Evolutionary conservation across 2,797 vertebrate genomes (phyloP), one percentile per base, ranked within the genome.

Genomic region (Pygocentrus nattereri): DNA sequence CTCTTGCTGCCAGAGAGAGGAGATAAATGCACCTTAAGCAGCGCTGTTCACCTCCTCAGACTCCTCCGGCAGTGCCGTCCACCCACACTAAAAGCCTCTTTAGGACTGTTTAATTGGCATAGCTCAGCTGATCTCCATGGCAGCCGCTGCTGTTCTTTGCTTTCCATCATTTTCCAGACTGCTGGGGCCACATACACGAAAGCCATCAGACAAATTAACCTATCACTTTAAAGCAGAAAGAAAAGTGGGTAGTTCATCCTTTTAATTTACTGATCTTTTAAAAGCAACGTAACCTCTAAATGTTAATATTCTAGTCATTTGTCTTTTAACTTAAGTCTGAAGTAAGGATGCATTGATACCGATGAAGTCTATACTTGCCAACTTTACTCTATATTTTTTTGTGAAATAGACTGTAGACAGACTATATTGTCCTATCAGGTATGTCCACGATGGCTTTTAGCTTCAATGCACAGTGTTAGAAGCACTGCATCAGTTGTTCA

Each of bases 81-180:
- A 61, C 70, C 81, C 59, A 64, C 72, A 80, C 80, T 82, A 30
- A 65, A 79, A 74, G 80, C 71, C 79, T 50, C 73, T 84, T 85
- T 58, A 75, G 75, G 59, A 58, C 68, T 21, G 10, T 85, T 84
- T 76, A 6, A 2, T 80, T 82, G 71, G 15, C 69, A 75, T 47
- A 80, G 47, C 30, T 54, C 38, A 49, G 76, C 74, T 78, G 78
- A 88, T 87, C 88, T 41, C 34, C 34, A 68, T 68, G 38, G 65
- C 65, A 68, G 65, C 65, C 68, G 34, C 38, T 21, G 84, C 59
- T 49, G 80, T 58, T 34, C 67, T 62, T 71, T 73, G 31, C 52
- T 76, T 85, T 82, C 76, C 7, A 41, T 64, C 34, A 21, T 10
- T 68, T 65, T 62, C 19, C n/a, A 44, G 8, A 65, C 31, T 65